A percentile compares a stretch with the other conserved stretches of the same genome.
Evolutionary conservation across 2,113 vertebrate genomes (phyloP).

Genomic region (Atrichornis clamosus): DNA sequence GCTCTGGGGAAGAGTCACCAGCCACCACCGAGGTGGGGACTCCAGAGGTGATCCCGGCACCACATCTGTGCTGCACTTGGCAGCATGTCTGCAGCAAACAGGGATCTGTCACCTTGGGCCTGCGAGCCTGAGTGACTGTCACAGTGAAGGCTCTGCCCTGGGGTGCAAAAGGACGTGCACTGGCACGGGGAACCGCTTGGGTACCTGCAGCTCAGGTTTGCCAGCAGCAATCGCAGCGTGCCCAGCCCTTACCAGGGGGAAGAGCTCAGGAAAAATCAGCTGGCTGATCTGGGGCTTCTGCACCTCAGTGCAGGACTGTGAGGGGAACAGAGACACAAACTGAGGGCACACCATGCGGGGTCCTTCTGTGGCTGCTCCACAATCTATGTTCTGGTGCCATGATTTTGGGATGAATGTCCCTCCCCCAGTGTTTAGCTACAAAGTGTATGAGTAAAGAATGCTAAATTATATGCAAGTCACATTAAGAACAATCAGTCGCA

Average conservation of each 20-base stretch:
- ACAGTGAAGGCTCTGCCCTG: rapidly evolving
- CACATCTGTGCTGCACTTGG: rapidly evolving
- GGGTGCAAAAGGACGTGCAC: not conserved
- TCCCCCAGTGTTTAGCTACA: not conserved
- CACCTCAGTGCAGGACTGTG: not conserved
- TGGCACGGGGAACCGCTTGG: not conserved
- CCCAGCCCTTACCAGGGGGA: not conserved
- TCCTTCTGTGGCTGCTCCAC: rapidly evolving
- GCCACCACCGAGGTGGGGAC: not conserved
- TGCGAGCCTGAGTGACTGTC: not conserved
- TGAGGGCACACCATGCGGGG: not conserved
- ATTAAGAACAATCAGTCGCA: slow-evolving; percentile 71
- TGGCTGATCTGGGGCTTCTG: not conserved
- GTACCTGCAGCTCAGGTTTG: not conserved
- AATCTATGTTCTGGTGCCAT: not conserved
- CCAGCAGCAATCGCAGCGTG: rapidly evolving
- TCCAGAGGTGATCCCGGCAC: not conserved
- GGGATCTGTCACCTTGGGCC: not conserved
- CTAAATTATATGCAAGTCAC: slow-evolving; percentile 70
- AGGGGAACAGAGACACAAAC: not conserved
- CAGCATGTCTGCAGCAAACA: rapidly evolving
- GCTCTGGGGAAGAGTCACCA: not conserved
- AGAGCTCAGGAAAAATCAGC: not conserved
- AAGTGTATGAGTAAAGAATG: slow-evolving; percentile 62
- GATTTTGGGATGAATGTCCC: slow-evolving; percentile 5